Percentiles rank a stretch among this genome's conserved stretches.
Conservation (phyloP, 2,888 invertebrate species). For the Endomychus coccineus region DNA sequence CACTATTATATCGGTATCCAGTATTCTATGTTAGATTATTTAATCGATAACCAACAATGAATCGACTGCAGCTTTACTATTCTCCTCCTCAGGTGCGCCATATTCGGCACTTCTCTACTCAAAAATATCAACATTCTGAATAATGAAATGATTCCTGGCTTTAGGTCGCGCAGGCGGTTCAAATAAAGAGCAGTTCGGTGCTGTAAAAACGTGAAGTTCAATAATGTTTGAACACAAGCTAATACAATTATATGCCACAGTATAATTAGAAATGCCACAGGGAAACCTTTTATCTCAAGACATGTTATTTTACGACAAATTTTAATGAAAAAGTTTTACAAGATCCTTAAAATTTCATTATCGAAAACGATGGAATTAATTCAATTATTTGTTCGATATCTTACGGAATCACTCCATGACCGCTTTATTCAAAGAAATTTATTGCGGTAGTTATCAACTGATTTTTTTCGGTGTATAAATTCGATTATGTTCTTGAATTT, state of each 20-base stretch:
- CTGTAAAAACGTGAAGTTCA: too few species aligned
- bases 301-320: constrained; percentile 37
- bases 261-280: constrained; percentile 40
- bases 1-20: too few species aligned
- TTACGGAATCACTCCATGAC: neutral
- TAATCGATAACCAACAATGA: too few species aligned
- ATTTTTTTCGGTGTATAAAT: neutral
- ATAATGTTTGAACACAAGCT: constrained; percentile 38
- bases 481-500: too few species aligned
- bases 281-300: constrained; percentile 35
- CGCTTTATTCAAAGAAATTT: neutral
- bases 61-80: too few species aligned
- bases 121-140: too few species aligned
- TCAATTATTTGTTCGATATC: constrained; percentile 27
- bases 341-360: constrained; percentile 29
- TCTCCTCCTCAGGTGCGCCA: too few species aligned
- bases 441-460: constrained; percentile 1
- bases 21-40: too few species aligned
- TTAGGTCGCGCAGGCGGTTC: too few species aligned
- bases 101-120: too few species aligned
- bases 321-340: constrained; percentile 35
- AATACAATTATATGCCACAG: constrained; percentile 41
- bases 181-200: too few species aligned
- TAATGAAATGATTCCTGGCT: too few species aligned
- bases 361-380: constrained; percentile 28